Percentiles rank a stretch among this genome's conserved stretches.
Conservation (phyloP, 1,140 invertebrate genomes). For the Monomorium pharaonis region DNA sequence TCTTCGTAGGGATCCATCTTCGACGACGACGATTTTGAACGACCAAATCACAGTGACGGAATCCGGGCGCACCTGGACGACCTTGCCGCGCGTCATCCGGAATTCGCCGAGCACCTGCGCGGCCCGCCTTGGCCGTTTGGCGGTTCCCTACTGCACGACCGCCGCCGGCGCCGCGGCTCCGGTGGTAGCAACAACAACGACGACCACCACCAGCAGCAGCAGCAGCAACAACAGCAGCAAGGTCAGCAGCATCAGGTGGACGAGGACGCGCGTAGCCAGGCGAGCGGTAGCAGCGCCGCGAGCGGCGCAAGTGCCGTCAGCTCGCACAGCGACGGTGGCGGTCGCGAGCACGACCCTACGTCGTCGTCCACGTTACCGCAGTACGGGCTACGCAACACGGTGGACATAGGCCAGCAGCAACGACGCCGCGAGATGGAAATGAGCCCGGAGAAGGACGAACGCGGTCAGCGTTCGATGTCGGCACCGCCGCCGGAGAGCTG, state of each 20-base stretch:
- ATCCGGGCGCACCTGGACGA: slow-evolving; percentile 86
- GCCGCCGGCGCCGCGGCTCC: slow-evolving; percentile 79
- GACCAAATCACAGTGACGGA: slow-evolving; percentile 85
- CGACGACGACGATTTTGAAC: slow-evolving; percentile 86
- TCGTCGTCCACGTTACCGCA: slow-evolving; percentile 86
- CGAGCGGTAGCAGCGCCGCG: slow-evolving; percentile 80
- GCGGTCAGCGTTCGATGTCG: slow-evolving; percentile 89
- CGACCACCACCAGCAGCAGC: slow-evolving; percentile 67
- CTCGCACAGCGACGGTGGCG: slow-evolving; percentile 80
- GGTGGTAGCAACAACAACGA: slow-evolving; percentile 61
- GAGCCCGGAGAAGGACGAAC: slow-evolving; percentile 84
- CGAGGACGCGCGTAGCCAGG: slow-evolving; percentile 81
- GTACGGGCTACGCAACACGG: slow-evolving; percentile 90
- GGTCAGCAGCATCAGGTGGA: slow-evolving; percentile 66
- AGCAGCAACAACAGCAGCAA: slow-evolving; percentile 69
- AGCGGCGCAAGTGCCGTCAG: slow-evolving; percentile 79
- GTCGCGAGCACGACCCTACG: slow-evolving; percentile 73
- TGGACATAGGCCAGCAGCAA: slow-evolving; percentile 90
- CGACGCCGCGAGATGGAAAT: slow-evolving; percentile 86
- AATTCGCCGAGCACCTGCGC: slow-evolving; percentile 87
- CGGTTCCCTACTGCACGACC: slow-evolving; percentile 48
- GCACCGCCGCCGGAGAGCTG: slow-evolving; percentile 87
- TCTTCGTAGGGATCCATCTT: slow-evolving; percentile 88
- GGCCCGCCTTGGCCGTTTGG: slow-evolving; percentile 82
- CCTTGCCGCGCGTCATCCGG: slow-evolving; percentile 87